A percentile compares a stretch with the other conserved stretches of the same genome.
These are phyloP conservation scores for Oreamnos americanus DNA, from an alignment of 2,113 vertebrate genomes.

Conservation along the genomic window DNA sequence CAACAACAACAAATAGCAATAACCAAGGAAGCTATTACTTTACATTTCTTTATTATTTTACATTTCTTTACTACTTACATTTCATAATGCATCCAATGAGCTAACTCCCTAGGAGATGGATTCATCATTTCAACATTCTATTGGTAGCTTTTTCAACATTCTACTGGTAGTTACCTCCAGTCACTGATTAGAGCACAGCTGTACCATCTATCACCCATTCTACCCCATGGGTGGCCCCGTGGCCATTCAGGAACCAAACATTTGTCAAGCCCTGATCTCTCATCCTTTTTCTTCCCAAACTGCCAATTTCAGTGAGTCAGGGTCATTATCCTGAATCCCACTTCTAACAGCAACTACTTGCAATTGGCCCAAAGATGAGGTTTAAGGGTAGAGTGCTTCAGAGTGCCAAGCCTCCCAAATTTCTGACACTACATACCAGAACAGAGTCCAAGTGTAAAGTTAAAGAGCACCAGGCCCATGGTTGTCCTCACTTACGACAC, in stretches of 20 bases:
- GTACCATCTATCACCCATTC: not conserved
- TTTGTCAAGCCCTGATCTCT: not conserved
- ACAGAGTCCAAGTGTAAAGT: not conserved
- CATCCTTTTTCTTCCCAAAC: not conserved
- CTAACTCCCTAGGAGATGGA: not conserved
- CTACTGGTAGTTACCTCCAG: not conserved
- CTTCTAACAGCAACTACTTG: not conserved
- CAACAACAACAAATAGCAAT: not conserved
- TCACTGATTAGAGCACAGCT: not conserved
- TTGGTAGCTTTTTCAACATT: not conserved
- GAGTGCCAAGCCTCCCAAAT: not conserved
- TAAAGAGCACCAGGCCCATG: not conserved
- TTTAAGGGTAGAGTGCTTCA: not conserved
- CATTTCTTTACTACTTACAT: not conserved
- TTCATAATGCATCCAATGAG: not conserved
- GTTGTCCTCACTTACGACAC: not conserved
- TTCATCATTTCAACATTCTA: not conserved
- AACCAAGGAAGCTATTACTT: not conserved
- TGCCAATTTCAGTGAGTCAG: not conserved
- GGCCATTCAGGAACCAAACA: not conserved
- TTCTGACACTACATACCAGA: not conserved
- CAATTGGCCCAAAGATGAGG: not conserved
- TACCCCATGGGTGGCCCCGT: not conserved
- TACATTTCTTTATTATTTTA: not conserved
- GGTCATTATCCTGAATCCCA: not conserved